Base-by-base conservation (phyloP, 2,888 invertebrate species). In the Dasysyrphus tricinctus region DNA sequence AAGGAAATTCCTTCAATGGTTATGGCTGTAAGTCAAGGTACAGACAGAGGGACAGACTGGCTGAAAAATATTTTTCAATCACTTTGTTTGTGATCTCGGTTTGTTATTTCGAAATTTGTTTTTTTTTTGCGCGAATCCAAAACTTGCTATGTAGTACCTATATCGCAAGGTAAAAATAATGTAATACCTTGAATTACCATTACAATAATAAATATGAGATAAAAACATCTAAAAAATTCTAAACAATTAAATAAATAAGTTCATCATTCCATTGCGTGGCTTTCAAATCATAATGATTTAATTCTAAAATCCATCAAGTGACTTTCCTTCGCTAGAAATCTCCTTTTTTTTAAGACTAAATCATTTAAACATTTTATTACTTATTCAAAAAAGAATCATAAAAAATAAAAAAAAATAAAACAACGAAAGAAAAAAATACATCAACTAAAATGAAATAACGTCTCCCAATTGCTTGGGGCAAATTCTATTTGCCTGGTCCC, bases 371-470 rank as follows among this genome's bases (percentile, higher is more conserved):
- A 51, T 69, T 54, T 39, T 54, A 69, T 39, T 69, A 54, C 54
- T 69, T 54, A 51, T 51, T 69, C 54, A 54, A 67, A 47, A 37
- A 39, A 3, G 29, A 54, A 47, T 29, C 34, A 67, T 47, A 56
- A 67, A 67, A 42, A n/a, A n/a, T n/a, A n/a, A 61, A 42, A 12
- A 61, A 12, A 61, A 42, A 61, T 61, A 61, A 61, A 61, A 61
- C 39, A 61, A 61, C 24, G 24, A 14, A 69, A 61, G 34, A 51
- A 78, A 37, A 70, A 72, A 54, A 61, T 63, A 24, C 79, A 79
- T 72, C 83, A 79, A 65, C 63, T 75, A 11, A 72, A 83, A 79
- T 83, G 54, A 84, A 84, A 84, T 84, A 76, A 80, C 54, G 73
- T 76, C 34, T 80, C 37, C 56, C 84, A 69, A 80, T 77, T 76